phyloP scores from a whole-genome alignment of 2,888 invertebrate species.

The Perdita meconis region DNA sequence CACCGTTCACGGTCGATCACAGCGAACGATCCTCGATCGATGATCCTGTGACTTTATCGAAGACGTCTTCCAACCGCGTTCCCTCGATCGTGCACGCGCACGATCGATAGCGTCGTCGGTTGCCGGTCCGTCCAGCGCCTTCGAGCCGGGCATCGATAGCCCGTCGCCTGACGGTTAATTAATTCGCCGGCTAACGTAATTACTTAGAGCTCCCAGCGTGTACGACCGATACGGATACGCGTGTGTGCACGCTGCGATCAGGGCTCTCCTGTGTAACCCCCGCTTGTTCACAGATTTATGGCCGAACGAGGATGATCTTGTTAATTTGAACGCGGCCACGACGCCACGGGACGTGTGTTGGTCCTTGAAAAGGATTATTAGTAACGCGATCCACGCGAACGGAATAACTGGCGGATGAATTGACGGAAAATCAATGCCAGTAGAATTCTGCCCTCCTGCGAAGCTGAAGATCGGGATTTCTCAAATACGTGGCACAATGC shows the following conservation, averaged over 20 bases:
- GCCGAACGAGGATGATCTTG: conserved; percentile 65
- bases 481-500: too few species aligned
- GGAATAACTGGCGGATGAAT: conserved; percentile 24
- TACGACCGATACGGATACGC: conserved; percentile 21
- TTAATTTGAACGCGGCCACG: conserved; percentile 58
- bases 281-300: conserved; percentile 67
- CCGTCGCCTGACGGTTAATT: conserved; percentile 77
- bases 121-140: conserved; percentile 62
- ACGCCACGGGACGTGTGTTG: conserved; percentile 27
- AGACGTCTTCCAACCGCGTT: conserved; percentile 43
- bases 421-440: conserved; percentile 25
- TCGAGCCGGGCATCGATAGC: conserved; percentile 69
- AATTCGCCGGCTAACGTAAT: conserved; percentile 80
- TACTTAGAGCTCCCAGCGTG: conserved; percentile 68
- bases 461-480: too few species aligned
- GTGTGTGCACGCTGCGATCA: conserved; percentile 18
- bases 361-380: conserved; percentile 53
- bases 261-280: conserved; percentile 26
- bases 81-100: conserved; percentile 41
- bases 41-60: conserved; percentile 51
- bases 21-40: conserved; percentile 52
- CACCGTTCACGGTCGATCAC: conserved; percentile 19
- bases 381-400: conserved; percentile 32
- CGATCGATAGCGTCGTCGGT: conserved; percentile 66
- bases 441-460: too few species aligned